Conservation (phyloP, 2,113 vertebrate genomes). For the Bucco capensis region DNA sequence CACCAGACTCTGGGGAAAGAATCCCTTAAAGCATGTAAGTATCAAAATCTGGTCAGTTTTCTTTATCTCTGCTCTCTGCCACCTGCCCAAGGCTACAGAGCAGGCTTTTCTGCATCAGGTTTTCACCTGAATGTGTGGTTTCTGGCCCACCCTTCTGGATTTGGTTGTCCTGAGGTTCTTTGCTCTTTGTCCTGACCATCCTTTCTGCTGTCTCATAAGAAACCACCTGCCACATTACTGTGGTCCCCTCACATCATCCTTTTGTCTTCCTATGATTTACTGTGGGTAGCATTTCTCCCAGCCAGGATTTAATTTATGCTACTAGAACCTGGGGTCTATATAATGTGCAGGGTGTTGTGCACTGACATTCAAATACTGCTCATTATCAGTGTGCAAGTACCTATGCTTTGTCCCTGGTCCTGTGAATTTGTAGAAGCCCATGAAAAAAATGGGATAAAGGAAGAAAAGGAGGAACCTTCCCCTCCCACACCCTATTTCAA, state of each 20-base stretch:
- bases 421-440: background rate
- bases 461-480: background rate
- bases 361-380: background rate
- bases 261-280: background rate
- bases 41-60: background rate
- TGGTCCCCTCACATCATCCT: background rate
- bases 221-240: background rate
- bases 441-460: background rate
- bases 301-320: background rate
- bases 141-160: background rate
- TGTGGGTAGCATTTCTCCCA: background rate
- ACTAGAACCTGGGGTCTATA: background rate
- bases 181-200: background rate
- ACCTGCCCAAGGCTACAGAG: background rate
- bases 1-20: constrained; percentile 55
- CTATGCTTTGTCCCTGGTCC: background rate
- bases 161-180: background rate
- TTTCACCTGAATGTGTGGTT: background rate
- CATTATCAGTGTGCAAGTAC: background rate
- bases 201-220: background rate
- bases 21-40: background rate
- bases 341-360: background rate
- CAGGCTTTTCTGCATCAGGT: background rate
- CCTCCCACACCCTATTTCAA: background rate
- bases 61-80: background rate